Base-by-base conservation (phyloP, 2,888 invertebrate species). In the Philopedon plagiatum region DNA sequence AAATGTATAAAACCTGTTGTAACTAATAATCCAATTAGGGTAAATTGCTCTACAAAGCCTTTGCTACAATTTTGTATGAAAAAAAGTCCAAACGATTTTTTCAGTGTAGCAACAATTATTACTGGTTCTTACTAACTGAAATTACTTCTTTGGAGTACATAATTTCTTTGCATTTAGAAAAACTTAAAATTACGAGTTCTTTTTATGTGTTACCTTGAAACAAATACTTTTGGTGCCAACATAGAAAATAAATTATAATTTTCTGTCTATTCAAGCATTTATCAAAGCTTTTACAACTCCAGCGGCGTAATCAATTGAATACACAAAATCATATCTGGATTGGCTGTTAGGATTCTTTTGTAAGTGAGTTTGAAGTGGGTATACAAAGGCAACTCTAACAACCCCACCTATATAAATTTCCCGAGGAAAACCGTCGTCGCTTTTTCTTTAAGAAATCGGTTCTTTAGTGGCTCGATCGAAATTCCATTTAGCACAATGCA, bases 241-340 rank as follows among this genome's bases (percentile, higher is more conserved):
- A 66, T 57, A n/a, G 32, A 66, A 56, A 66, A 34, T 49, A 61
- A 67, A 49, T 67, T 32, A 41, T 56, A 34, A 29, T 21, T 66
- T 44, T 46, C 23, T 41, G 39, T 21, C 23, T 60, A 63, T 63
- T 70, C 54, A 63, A 63, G 44, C 63, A 70, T 63, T 70, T 67
- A 73, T 49, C 29, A 64, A 68, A 68, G 51, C 67, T 63, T 62
- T 68, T 68, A 68, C 41, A 73, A 68, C 67, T 73, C 68, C 54
- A 57, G 54, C 60, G 26, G 39, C 58, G 63, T 68, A 73, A 68
- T 68, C 68, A 73, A 63, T 73, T 73, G 67, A 68, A 73, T 62
- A 62, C 62, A 73, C 63, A 73, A 73, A 73, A 73, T 73, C 72
- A 73, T 73, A 73, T 68, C 67, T 58, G 63, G 57, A 68, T 73